These are phyloP conservation scores for Drosophila punjabiensis DNA, from an alignment of 1,140 invertebrate genomes.

Conservation along the genomic window DNA sequence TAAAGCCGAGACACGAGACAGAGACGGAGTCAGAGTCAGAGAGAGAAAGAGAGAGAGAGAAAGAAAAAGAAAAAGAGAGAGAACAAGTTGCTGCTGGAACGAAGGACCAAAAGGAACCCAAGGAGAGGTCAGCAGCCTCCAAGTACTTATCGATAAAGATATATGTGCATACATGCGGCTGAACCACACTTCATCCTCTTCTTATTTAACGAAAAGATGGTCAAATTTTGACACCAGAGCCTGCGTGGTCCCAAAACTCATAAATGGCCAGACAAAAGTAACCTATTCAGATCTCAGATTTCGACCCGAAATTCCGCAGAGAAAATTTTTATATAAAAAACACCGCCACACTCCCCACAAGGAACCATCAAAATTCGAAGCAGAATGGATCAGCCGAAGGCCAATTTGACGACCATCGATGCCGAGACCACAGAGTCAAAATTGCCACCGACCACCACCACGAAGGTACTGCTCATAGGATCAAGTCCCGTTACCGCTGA, in stretches of 20 bases:
- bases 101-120: background rate
- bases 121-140: slow-evolving; percentile 48
- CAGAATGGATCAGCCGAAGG: slow-evolving; percentile 20
- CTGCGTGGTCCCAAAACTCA: background rate
- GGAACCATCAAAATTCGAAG: background rate
- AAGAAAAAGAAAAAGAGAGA: background rate
- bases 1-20: slow-evolving; percentile 45
- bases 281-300: background rate
- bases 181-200: no score
- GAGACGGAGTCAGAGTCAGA: background rate
- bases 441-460: background rate
- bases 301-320: background rate
- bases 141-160: slow-evolving; percentile 1
- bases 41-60: background rate
- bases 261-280: no score
- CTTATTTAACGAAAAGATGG: no score
- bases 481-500: background rate
- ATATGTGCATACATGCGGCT: background rate
- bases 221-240: background rate
- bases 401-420: slow-evolving; percentile 2
- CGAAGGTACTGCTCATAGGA: background rate
- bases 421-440: background rate
- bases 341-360: background rate
- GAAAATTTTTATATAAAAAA: background rate
- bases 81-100: background rate